Evolutionary conservation across 2,113 vertebrate species (phyloP).

Genomic region (Toxotes chatareus): DNA sequence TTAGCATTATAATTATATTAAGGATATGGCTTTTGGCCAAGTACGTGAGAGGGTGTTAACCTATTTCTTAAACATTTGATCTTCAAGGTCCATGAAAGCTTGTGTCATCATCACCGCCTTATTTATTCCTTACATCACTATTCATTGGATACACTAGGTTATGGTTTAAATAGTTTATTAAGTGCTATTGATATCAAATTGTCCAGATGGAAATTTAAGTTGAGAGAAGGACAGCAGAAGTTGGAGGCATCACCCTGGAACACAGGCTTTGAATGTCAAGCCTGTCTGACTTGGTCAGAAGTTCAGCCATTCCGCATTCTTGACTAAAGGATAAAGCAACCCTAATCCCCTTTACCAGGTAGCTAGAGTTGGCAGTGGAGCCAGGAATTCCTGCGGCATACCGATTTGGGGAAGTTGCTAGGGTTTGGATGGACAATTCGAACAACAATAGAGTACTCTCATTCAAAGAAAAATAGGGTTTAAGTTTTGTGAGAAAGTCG

Average conservation of each 20-base stretch:
- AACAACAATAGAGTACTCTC: conserved; percentile 82
- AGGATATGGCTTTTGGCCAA: conserved; percentile 27
- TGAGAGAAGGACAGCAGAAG: conserved; percentile 40
- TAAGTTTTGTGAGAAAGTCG: conserved; percentile 83
- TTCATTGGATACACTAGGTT: neutral
- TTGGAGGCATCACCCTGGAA: conserved; percentile 70
- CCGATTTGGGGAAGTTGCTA: conserved; percentile 87
- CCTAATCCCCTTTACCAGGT: conserved; percentile 91
- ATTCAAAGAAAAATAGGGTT: conserved; percentile 81
- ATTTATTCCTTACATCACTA: neutral
- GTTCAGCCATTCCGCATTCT: conserved; percentile 89
- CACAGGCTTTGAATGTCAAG: conserved; percentile 74
- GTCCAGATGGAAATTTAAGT: conserved; percentile 33
- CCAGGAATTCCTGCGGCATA: conserved; percentile 89
- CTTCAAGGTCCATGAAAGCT: neutral
- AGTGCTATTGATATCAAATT: conserved; percentile 46
- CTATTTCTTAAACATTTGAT: conserved; percentile 29
- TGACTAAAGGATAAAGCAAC: conserved; percentile 88
- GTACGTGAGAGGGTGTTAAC: neutral
- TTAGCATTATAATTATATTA: conserved; percentile 47
- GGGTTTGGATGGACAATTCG: conserved; percentile 84
- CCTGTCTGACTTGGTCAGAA: conserved; percentile 87
- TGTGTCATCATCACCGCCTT: conserved; percentile 3
- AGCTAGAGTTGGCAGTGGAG: conserved; percentile 85
- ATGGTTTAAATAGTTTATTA: conserved; percentile 17